These are phyloP conservation scores for Agriopis marginaria DNA, from an alignment of 2,888 invertebrate species.

Conservation along the genomic window DNA sequence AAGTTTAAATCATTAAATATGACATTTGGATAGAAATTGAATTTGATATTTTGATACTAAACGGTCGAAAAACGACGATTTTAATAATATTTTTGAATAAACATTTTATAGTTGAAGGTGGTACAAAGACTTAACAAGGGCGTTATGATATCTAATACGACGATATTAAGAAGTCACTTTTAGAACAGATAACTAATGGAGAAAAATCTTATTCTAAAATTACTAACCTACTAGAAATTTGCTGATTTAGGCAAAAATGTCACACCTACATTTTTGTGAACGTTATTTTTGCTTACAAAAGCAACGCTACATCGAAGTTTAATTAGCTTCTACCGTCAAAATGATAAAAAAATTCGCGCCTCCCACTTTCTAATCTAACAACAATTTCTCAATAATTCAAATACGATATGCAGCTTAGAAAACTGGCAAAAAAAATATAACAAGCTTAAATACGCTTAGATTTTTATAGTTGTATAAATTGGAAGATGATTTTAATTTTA, in stretches of 20 bases:
- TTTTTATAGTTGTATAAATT: slow-evolving; percentile 25
- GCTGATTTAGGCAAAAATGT: slow-evolving; percentile 1
- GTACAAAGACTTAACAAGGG: slow-evolving; percentile 2
- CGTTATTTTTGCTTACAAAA: not conserved
- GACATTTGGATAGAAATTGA: not conserved
- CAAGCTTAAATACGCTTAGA: slow-evolving; percentile 12
- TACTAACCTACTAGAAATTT: slow-evolving; percentile 5
- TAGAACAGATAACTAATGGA: slow-evolving; percentile 14
- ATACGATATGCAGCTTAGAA: slow-evolving; percentile 12
- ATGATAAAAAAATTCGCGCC: not conserved
- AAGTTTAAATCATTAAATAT: too few species aligned
- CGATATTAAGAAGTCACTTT: slow-evolving; percentile 3
- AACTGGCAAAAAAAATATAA: slow-evolving; percentile 16
- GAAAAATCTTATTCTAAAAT: slow-evolving; percentile 4
- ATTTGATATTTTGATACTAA: not conserved
- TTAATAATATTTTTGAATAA: not conserved
- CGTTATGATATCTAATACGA: not conserved
- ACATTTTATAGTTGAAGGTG: not conserved
- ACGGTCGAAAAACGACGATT: not conserved
- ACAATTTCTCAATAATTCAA: not conserved
- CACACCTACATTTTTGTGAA: not conserved
- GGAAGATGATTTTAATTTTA: slow-evolving; percentile 32
- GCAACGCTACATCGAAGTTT: not conserved
- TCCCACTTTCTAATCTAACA: not conserved
- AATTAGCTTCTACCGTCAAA: slow-evolving; percentile 4